Percentiles rank a stretch among this genome's conserved stretches.
Evolutionary conservation across 2,888 invertebrate genomes (phyloP).

Genomic region (Eudasyphora cyanicolor): DNA sequence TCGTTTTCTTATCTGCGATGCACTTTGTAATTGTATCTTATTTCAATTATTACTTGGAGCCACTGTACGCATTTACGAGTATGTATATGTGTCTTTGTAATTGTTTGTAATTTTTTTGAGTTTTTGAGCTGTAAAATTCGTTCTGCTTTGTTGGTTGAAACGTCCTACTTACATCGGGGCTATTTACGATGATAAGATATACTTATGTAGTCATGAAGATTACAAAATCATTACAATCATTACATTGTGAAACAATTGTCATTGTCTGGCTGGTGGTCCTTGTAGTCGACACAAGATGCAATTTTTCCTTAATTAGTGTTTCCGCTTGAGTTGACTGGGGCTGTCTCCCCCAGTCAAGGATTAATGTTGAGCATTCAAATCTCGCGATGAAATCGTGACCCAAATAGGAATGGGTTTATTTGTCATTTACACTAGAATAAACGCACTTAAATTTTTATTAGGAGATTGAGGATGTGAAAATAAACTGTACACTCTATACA

Average conservation of each 20-base stretch:
- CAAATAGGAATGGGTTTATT: not conserved
- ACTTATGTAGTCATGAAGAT: not conserved
- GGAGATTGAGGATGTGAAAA: too few relatives aligned
- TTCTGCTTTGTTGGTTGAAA: constrained; percentile 19
- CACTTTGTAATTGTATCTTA: too few relatives aligned
- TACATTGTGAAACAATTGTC: constrained; percentile 42
- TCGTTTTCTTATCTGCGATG: too few relatives aligned
- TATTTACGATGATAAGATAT: not conserved
- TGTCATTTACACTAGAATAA: not conserved
- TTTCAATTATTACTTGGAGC: too few relatives aligned
- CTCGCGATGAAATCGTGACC: constrained; percentile 33
- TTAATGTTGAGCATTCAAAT: constrained; percentile 26
- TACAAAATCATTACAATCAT: constrained; percentile 56
- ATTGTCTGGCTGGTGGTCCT: constrained; percentile 11
- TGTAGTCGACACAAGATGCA: not conserved
- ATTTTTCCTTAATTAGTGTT: constrained; percentile 45
- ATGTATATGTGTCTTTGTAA: not conserved
- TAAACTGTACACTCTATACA: not conserved
- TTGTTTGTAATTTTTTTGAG: constrained; percentile 27
- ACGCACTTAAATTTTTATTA: not conserved
- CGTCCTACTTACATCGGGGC: not conserved
- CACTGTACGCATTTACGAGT: too few relatives aligned
- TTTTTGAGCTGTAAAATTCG: constrained; percentile 28
- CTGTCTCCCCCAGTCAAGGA: constrained; percentile 34
- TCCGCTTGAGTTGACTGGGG: not conserved